These are phyloP conservation scores for Ochotona curzoniae DNA, from an alignment of 2,113 vertebrate species.

Conservation along the genomic window DNA sequence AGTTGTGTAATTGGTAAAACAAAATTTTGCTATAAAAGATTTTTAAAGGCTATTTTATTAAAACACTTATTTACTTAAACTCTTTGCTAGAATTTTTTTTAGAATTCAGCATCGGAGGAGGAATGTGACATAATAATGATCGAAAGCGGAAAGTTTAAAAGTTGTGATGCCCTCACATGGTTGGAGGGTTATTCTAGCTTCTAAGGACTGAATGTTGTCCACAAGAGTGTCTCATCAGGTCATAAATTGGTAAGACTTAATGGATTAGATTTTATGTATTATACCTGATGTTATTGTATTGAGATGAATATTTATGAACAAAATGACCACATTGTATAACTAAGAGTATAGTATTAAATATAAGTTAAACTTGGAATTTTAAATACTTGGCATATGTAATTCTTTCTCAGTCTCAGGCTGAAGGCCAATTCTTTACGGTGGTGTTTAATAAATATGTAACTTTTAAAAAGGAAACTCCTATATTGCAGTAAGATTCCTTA, in stretches of 20 bases:
- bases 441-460: constrained; percentile 65
- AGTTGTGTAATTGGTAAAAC: constrained; percentile 81
- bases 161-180: constrained; percentile 84
- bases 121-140: constrained; percentile 85
- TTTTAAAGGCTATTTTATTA: constrained; percentile 82
- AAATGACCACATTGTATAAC: constrained; percentile 78
- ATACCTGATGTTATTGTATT: constrained; percentile 84
- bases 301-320: constrained; percentile 82
- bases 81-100: constrained; percentile 86
- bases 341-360: constrained; percentile 74
- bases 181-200: constrained; percentile 84
- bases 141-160: constrained; percentile 84
- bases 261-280: constrained; percentile 84
- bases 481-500: constrained; percentile 47
- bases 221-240: constrained; percentile 85
- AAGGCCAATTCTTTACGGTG: constrained; percentile 61
- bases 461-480: constrained; percentile 66
- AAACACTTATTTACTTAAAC: constrained; percentile 84
- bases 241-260: constrained; percentile 85
- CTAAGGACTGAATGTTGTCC: constrained; percentile 84
- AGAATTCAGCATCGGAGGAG: constrained; percentile 85
- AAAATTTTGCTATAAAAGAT: constrained; percentile 81
- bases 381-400: constrained; percentile 72
- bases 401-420: constrained; percentile 56
- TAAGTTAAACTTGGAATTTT: constrained; percentile 74